phyloP scores from a whole-genome alignment of 2,888 invertebrate genomes.

The Exocentrus adspersus region DNA sequence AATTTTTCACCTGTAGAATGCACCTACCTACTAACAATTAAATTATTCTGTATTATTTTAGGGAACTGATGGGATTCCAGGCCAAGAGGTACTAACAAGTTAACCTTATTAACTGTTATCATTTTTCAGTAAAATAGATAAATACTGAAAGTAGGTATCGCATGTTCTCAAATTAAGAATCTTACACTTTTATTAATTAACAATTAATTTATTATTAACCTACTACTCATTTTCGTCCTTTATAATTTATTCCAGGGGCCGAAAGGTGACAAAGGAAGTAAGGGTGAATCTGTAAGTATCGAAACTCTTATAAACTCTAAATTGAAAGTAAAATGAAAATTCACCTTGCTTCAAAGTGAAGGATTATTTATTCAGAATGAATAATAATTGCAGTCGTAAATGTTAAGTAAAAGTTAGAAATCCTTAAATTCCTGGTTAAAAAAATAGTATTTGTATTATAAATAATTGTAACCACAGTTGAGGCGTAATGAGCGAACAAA shows the following conservation, averaged over 20 bases:
- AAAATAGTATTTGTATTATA: too few relatives aligned
- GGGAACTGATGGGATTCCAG: constrained; percentile 95
- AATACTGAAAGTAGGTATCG: neutral
- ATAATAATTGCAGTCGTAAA: too few relatives aligned
- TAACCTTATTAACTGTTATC: constrained; percentile 24
- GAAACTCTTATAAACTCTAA: too few relatives aligned
- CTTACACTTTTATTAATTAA: neutral
- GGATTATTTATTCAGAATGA: too few relatives aligned
- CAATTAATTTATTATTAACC: too few relatives aligned
- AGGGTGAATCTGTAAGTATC: constrained; percentile 83
- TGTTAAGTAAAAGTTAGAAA: too few relatives aligned
- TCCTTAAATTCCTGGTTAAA: too few relatives aligned
- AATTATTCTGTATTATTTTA: constrained; percentile 65
- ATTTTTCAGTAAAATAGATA: constrained; percentile 6
- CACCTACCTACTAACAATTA: constrained; percentile 3
- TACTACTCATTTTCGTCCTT: neutral
- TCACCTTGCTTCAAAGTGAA: too few relatives aligned
- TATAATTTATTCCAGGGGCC: constrained; percentile 73
- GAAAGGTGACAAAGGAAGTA: constrained; percentile 89
- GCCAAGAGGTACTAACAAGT: constrained; percentile 77
- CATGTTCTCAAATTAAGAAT: neutral
- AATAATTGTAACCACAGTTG: too few relatives aligned
- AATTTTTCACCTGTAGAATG: too few relatives aligned
- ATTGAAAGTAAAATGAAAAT: too few relatives aligned
- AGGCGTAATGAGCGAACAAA: too few relatives aligned